Percentiles rank a stretch among this genome's conserved stretches.
Conservation (phyloP, 2,113 vertebrate genomes). For the Rhodinocichla rosea region DNA sequence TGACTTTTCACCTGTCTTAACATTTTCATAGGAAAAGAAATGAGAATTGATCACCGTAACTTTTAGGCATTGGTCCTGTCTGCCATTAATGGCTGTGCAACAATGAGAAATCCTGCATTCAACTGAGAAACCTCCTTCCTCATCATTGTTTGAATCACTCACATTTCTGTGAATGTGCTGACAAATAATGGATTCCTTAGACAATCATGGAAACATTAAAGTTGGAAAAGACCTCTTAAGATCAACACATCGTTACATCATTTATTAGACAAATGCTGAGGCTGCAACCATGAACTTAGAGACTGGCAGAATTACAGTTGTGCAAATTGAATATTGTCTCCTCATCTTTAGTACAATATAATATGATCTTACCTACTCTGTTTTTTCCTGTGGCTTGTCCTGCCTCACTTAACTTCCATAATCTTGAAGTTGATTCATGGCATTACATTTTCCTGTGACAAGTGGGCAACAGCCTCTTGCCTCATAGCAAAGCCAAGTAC, state of each 20-base stretch:
- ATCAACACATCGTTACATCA: background rate
- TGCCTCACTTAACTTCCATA: background rate
- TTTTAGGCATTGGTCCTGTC: background rate
- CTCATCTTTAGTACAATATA: background rate
- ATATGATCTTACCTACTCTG: background rate
- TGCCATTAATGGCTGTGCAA: background rate
- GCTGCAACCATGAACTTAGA: background rate
- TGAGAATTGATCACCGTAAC: background rate
- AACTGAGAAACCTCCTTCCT: conserved; percentile 6
- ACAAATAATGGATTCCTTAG: background rate
- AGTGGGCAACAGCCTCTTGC: background rate
- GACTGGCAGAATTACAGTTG: background rate
- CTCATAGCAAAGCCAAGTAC: background rate
- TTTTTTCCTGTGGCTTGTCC: background rate
- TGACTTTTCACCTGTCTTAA: background rate
- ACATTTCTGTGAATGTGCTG: background rate
- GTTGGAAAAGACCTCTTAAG: background rate
- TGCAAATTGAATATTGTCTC: background rate
- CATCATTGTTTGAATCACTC: background rate
- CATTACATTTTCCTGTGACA: background rate
- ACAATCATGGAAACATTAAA: background rate
- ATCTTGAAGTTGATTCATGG: accelerated
- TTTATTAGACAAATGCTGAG: background rate
- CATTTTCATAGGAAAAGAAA: background rate
- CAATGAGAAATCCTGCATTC: conserved; percentile 60